phyloP scores from a whole-genome alignment of 2,113 vertebrate species.

The Phodopus roborovskii region DNA sequence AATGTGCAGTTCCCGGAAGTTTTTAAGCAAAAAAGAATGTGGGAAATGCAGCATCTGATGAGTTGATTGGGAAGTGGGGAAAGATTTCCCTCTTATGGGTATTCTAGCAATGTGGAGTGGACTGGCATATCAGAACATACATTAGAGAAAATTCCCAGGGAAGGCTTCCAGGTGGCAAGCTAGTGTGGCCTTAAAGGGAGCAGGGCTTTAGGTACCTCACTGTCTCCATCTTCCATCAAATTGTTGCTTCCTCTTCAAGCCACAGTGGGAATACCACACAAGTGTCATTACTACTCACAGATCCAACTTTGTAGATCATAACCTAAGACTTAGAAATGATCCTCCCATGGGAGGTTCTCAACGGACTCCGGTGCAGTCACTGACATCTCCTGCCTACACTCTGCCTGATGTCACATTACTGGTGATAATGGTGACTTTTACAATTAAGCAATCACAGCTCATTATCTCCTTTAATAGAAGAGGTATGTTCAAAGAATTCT shows the following conservation, averaged over 20 bases:
- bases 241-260: slow-evolving; percentile 20
- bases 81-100: neutral
- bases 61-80: neutral
- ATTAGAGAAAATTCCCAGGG: neutral
- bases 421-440: neutral
- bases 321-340: neutral
- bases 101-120: neutral
- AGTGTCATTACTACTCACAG: neutral
- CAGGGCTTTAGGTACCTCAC: neutral
- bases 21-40: slow-evolving; percentile 35
- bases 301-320: neutral
- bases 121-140: neutral
- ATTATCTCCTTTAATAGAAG: neutral
- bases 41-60: neutral
- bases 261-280: neutral
- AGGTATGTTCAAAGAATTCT: slow-evolving; percentile 6
- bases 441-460: neutral
- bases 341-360: neutral
- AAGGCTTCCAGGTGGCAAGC: neutral
- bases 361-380: neutral
- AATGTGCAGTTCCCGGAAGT: neutral
- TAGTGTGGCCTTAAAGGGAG: neutral
- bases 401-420: neutral
- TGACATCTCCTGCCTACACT: neutral
- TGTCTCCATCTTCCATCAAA: neutral